A percentile compares a stretch with the other conserved stretches of the same genome.
phyloP scores from a whole-genome alignment of 1,140 invertebrate genomes.

The Caenorhabditis remanei region DNA sequence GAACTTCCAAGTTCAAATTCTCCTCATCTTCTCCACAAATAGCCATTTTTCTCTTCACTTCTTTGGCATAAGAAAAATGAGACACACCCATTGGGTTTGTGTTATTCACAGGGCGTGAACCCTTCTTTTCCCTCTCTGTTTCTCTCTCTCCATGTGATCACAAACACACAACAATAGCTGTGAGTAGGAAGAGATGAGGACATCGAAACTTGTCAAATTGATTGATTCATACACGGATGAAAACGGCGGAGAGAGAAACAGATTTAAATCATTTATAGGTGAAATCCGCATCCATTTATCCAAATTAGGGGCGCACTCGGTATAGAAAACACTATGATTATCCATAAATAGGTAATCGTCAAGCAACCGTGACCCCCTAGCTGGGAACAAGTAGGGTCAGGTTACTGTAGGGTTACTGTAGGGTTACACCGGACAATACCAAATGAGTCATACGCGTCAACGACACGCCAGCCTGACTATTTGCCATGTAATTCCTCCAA shows the following conservation, averaged over 20 bases:
- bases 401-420: too few relatives aligned
- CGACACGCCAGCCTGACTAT: too few relatives aligned
- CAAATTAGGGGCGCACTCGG: neutral
- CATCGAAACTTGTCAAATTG: constrained; percentile 54
- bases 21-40: too few relatives aligned
- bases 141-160: constrained; percentile 13
- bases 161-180: neutral
- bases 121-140: neutral
- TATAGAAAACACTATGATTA: constrained; percentile 18
- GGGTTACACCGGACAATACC: too few relatives aligned
- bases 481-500: too few relatives aligned
- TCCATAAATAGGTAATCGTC: neutral
- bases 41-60: too few relatives aligned
- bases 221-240: constrained; percentile 16
- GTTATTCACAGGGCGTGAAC: constrained; percentile 27
- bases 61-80: neutral
- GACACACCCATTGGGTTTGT: neutral
- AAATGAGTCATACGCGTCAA: too few relatives aligned
- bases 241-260: neutral
- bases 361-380: constrained; percentile 1
- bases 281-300: neutral
- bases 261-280: neutral
- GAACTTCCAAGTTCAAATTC: too few relatives aligned
- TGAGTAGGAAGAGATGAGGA: neutral
- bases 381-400: too few relatives aligned